Base-by-base conservation (phyloP, 2,888 invertebrate species). In the Athetis lepigone region DNA sequence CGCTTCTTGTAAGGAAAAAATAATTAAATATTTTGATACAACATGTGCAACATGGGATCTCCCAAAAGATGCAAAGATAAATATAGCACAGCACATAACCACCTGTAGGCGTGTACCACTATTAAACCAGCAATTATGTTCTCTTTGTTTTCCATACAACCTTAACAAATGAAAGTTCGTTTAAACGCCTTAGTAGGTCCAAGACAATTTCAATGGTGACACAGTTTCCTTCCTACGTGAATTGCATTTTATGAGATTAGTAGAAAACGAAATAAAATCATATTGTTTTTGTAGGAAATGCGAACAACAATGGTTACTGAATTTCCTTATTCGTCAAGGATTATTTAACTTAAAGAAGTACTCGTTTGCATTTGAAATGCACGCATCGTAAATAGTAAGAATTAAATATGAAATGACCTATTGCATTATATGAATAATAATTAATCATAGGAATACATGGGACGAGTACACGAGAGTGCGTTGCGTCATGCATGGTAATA, bases 401-500 rank as follows among this genome's bases (percentile, higher is more conserved):
- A 86, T 85, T 82, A 82, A 82, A 81, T 85, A 84, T 79, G 70
- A 88, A 87, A 87, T 86, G 86, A 81, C 79, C 80, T 80, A 87
- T 84, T 69, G 80, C 85, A 82, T 83, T 74, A 83, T 86, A 85
- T 88, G 87, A 88, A 91, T 90, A 89, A 87, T 88, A 88, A 90
- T 85, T 89, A 88, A 90, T 85, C 85, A 82, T 82, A 85, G 84
- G 77, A 80, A 80, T 85, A 87, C 85, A 83, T 77, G 77, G 84
- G 82, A 80, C 81, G 79, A 80, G 81, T 83, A 81, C 86, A 88
- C 80, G 81, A 87, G 85, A 83, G 85, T 78, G 80, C 77, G 86
- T 94, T 94, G 92, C 92, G 85, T 93, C 92, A 94, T 90, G 90
- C 89, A 90, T 92, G 88, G 89, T 92, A 92, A 93, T 92, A 90